phyloP scores from a whole-genome alignment of 2,888 invertebrate genomes.

The Willowsia nigromaculata region DNA sequence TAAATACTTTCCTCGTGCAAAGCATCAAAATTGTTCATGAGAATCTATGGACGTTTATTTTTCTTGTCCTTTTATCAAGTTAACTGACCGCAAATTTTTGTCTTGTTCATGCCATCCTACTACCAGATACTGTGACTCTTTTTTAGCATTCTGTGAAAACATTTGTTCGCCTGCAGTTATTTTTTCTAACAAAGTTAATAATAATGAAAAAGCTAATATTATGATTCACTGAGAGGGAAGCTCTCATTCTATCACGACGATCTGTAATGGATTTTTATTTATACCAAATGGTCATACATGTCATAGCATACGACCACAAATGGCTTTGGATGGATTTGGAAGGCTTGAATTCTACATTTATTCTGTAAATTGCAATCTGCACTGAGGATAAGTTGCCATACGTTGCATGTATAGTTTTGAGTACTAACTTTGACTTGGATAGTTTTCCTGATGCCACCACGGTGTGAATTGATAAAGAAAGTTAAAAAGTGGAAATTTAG shows the following conservation, averaged over 20 bases:
- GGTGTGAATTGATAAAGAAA: background rate
- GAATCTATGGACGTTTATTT: background rate
- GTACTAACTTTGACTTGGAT: background rate
- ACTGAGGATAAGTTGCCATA: too few species aligned
- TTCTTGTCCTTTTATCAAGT: background rate
- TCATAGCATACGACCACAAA: too few species aligned
- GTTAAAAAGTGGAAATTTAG: background rate
- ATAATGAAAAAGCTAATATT: background rate
- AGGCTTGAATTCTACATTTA: too few species aligned
- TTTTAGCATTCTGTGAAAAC: background rate
- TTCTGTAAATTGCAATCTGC: too few species aligned
- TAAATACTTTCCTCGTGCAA: background rate
- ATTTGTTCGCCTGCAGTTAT: background rate
- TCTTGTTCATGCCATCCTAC: background rate
- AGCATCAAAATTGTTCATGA: background rate
- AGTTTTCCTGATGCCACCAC: background rate
- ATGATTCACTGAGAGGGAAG: background rate
- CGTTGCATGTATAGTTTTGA: background rate
- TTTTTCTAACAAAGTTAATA: constrained; percentile 43
- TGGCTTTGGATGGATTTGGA: too few species aligned
- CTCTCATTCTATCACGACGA: constrained; percentile 7
- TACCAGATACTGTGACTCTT: background rate
- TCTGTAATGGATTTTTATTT: background rate
- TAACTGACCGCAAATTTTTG: constrained; percentile 5
- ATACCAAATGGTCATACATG: background rate